Evolutionary conservation across 2,113 vertebrate species (phyloP), one percentile per base, ranked within the genome.

Genomic region (Cryptomyrus ogoouensis): DNA sequence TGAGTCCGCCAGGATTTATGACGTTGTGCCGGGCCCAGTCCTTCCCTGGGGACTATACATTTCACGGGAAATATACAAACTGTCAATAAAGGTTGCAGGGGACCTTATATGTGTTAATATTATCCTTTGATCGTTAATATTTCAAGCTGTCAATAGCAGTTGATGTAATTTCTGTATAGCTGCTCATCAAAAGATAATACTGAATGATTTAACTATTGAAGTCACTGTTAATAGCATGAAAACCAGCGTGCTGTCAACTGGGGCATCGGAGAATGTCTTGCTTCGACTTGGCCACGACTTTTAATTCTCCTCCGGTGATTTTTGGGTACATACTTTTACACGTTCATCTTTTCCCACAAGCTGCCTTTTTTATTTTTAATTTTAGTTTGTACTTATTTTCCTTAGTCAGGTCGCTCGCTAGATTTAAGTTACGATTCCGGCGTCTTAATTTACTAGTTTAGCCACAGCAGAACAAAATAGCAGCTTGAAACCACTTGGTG

Each of bases 51-150:
- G 62, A 49, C 62, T 47, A 19, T 88, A 88, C 49, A 62, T 88
- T 88, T n/a, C 3, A 42, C 31, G 5, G 31, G 53, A 88, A 88
- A 88, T 58, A 88, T 31, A 62, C 52, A 88, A 70, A 50, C 88
- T 70, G 47, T 70, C 62, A 88, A 49, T 47, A 35, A 58, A 88
- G 42, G 42, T 49, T 17, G 13, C 10, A 17, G 44, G 6, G 44
- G 58, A 49, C 12, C 35, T 62, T 86, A 49, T 86, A 27, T 13
- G 46, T 46, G 1, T 47, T 49, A 86, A 47, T 86, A 27, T 49
- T 50, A 49, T 86, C 12, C 49, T 86, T n/a, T 47, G 24, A 86
- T 86, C 8, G 13, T 24, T 50, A n/a, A 47, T 44, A 17, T 44
- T 19, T 83, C 77, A 42, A 83, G n/a, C 39, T 83, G 19, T 42